Base-by-base conservation (phyloP, 2,888 invertebrate genomes). In the Temnothorax ravouxi region DNA sequence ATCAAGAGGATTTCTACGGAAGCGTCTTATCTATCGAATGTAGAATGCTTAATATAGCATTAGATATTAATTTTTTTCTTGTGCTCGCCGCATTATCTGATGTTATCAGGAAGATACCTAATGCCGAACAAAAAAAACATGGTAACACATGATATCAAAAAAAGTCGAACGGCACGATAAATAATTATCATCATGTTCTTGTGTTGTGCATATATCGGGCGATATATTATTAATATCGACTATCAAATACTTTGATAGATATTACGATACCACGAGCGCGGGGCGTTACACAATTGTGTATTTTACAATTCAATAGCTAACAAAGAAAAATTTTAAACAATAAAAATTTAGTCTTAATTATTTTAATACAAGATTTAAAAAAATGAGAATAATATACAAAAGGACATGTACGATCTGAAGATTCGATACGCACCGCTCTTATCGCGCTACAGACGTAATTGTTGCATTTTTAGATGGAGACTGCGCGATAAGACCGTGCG, bases 101-200 rank as follows among this genome's bases (percentile, higher is more conserved):
- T 15, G 25, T 66, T 77, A 66, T 77, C 76, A 5, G 5, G 13
- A 3, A 77, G 76, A 66, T 77, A n/a, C n/a, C n/a, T n/a, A 66
- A 77, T 54, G 18, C 6, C 29, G 3, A 29, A 29, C 29, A 29
- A 38, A 2, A 41, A 77, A 64, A 77, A 54, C 66, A 77, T 38
- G 41, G 64, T 52, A 76, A 59, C n/a, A 34, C 25, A 13, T 6
- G 64, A 29, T 66, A 77, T 77, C 64, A 66, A 25, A 66, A 66
- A 18, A 41, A 9, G 25, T 25, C 5, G 25, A 64, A 25, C n/a
- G 15, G 25, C 25, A 18, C 52, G 52, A 76, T 76, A 64, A 41
- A 47, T 50, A 41, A 34, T 11, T 76, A 25, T 52, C 21, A 29
- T n/a, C 21, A 29, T n/a, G 3, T 62, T 62, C 6, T 38, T 52